These are phyloP conservation scores for Muscicapa comitata DNA, from an alignment of 2,797 vertebrate genomes.

Conservation along the genomic window DNA sequence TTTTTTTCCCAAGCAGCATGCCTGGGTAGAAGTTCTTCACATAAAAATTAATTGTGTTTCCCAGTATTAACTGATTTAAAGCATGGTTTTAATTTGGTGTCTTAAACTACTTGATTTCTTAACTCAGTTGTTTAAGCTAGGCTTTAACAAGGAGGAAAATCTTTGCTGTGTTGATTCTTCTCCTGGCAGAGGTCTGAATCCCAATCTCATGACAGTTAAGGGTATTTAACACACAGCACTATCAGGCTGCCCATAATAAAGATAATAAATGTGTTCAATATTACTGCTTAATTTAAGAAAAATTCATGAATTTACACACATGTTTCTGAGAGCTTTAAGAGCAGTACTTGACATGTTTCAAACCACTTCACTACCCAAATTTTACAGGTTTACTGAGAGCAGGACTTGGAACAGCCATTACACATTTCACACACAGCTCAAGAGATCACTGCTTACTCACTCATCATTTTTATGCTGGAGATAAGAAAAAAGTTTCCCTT, in stretches of 20 bases:
- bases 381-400: background rate
- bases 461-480: background rate
- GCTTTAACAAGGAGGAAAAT: background rate
- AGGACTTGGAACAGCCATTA: background rate
- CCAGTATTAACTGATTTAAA: background rate
- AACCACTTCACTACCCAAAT: background rate
- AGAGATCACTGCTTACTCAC: background rate
- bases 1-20: rapidly evolving
- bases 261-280: background rate
- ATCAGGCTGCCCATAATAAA: background rate
- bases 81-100: background rate
- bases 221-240: background rate
- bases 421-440: background rate
- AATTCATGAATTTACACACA: background rate
- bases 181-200: background rate
- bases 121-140: background rate
- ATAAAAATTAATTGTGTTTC: background rate
- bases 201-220: background rate
- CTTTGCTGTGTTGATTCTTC: background rate
- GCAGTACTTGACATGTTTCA: background rate
- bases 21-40: background rate
- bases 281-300: background rate
- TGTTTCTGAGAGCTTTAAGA: background rate
- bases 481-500: background rate
- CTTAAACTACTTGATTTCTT: background rate